Evolutionary conservation across 2,797 vertebrate species (phyloP).

Genomic region (Sus cebifrons): DNA sequence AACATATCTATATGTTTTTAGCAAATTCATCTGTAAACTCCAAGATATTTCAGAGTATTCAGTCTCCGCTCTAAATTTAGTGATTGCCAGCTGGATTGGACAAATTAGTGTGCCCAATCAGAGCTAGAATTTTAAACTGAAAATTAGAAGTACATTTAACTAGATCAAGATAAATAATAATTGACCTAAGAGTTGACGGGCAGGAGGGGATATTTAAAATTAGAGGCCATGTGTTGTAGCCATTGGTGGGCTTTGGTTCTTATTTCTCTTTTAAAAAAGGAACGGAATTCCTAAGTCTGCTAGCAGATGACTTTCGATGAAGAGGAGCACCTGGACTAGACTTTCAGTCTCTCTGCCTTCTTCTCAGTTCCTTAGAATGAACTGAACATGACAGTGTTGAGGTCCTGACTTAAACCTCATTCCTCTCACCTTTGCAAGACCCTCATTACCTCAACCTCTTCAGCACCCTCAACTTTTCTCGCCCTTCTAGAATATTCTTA

Average conservation of each 20-base stretch:
- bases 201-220: neutral
- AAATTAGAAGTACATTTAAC: slow-evolving; percentile 38
- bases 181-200: neutral
- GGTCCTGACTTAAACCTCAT: neutral
- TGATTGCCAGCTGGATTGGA: neutral
- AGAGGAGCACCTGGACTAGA: neutral
- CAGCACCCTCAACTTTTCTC: neutral
- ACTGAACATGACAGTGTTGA: neutral
- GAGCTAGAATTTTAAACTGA: slow-evolving; percentile 9
- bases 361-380: neutral
- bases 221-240: neutral
- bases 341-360: neutral
- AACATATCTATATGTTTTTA: neutral
- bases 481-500: neutral
- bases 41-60: slow-evolving; percentile 41
- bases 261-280: neutral
- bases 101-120: neutral
- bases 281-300: neutral
- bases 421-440: neutral
- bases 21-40: neutral
- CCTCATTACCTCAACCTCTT: neutral
- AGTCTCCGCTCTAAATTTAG: slow-evolving; percentile 1
- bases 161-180: slow-evolving; percentile 1
- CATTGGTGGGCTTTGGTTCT: neutral
- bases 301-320: neutral